phyloP scores from a whole-genome alignment of 2,113 vertebrate genomes.

The Tetrax tetrax region DNA sequence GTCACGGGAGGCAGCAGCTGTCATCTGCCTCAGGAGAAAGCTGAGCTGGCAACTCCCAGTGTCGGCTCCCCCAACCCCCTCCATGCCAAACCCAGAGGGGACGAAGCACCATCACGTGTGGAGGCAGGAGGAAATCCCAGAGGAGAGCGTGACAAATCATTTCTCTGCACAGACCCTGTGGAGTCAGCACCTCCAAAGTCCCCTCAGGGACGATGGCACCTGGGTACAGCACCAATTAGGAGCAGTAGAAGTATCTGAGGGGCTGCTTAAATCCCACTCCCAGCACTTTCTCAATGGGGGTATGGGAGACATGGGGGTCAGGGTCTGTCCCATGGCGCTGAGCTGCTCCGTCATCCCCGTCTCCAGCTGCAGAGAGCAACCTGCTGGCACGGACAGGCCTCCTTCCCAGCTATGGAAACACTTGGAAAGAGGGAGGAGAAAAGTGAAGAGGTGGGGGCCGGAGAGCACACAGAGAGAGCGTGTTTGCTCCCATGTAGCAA shows the following conservation, averaged over 20 bases:
- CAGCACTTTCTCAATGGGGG: background rate
- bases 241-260: background rate
- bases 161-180: background rate
- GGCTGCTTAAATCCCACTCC: background rate
- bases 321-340: rapidly evolving
- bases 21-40: rapidly evolving
- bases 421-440: background rate
- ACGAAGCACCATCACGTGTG: rapidly evolving
- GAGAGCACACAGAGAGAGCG: background rate
- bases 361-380: background rate
- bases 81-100: background rate
- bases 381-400: rapidly evolving
- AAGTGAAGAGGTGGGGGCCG: background rate
- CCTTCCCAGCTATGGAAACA: background rate
- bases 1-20: background rate
- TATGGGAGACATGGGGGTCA: background rate
- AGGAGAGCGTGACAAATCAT: background rate
- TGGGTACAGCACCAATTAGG: background rate
- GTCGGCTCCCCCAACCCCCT: rapidly evolving
- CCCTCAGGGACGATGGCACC: background rate
- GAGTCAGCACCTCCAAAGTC: background rate
- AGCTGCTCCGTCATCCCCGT: rapidly evolving
- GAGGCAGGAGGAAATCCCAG: background rate
- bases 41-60: background rate
- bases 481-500: background rate